Conservation (phyloP, 2,113 vertebrate genomes). For the Ceuthmochares aereus region DNA sequence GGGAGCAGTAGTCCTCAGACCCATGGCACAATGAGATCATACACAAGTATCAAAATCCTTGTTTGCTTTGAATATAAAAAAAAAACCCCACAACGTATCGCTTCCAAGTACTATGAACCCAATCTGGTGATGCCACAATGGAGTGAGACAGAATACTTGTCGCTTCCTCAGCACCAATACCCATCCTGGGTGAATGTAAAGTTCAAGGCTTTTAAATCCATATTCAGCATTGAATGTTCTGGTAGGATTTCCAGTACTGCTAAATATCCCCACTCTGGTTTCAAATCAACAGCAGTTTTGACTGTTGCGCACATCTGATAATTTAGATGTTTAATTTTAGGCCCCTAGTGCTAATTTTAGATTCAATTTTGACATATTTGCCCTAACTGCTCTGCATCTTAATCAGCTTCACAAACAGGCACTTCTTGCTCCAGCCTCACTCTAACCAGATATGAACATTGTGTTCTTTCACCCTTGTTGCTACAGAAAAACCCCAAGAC, state of each 20-base stretch:
- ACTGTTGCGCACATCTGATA: neutral
- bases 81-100: accelerated
- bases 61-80: neutral
- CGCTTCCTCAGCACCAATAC: neutral
- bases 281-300: constrained; percentile 18
- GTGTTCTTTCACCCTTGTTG: neutral
- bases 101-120: neutral
- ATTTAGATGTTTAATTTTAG: constrained; percentile 45
- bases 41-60: neutral
- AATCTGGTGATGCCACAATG: neutral
- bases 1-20: neutral
- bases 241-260: neutral
- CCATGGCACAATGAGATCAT: neutral
- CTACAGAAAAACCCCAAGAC: neutral
- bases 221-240: neutral
- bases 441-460: neutral
- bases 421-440: neutral
- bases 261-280: neutral
- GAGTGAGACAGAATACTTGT: neutral
- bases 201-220: neutral
- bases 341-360: constrained; percentile 7
- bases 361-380: neutral
- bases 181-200: neutral
- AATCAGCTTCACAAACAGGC: neutral
- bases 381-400: constrained; percentile 35